Base-by-base conservation (phyloP, 2,113 vertebrate species). In the Scortum barcoo region DNA sequence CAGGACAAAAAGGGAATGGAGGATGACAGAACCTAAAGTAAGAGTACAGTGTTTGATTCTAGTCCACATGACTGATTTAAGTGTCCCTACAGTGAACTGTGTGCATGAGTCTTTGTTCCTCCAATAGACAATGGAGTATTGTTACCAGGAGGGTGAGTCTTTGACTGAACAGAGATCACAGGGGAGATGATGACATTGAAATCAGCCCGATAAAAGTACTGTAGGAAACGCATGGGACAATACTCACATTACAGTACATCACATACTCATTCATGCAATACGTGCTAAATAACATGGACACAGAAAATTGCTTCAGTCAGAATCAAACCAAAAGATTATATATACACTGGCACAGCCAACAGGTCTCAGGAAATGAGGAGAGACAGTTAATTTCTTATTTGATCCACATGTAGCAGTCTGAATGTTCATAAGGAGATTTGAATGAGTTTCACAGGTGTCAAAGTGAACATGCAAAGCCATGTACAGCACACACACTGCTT, bases 71-170 rank as follows among this genome's bases (percentile, higher is more conserved):
- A 76, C 30, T 61, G 71, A 90, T 83, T 86, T 30, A 72, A 77
- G 19, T 77, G 93, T 81, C 89, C 91, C 85, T 16, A 46, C 83
- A 9, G 66, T 93, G 92, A 93, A 89, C 92, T 73, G 51, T n/a
- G 57, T 78, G 83, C 67, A 68, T 63, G 71, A n/a, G 26, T 57
- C 78, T 76, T 33, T 30, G 84, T 91, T 93, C 83, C 89, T 89
- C 68, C 56, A 7, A 81, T 44, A 79, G 75, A 95, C 93, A 94
- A 92, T 95, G 69, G 80, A 50, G 65, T 36, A 95, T 94, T 94
- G 93, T 93, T 83, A 73, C 11, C 30, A 66, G 22, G 57, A 53
- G 78, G 79, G 83, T 38, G 86, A 72, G 93, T 72, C 81, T 65
- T 80, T 20, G 3, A 72, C 65, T 72, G 83, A 61, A 57, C 48